Evolutionary conservation across 2,797 vertebrate species (phyloP), one percentile per base, ranked within the genome.

Genomic region (Muscicapa striata): DNA sequence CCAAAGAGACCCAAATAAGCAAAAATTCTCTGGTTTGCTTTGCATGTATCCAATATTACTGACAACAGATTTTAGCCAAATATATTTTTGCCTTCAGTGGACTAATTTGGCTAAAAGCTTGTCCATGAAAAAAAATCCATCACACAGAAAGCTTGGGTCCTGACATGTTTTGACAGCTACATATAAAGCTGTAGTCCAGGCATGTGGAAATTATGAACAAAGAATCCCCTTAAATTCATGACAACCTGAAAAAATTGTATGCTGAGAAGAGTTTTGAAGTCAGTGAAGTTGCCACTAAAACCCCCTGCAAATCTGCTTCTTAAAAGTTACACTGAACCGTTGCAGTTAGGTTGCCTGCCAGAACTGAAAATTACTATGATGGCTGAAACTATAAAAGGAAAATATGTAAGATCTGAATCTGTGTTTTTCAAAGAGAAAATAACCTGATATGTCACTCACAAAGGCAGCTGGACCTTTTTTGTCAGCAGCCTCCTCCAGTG

Each of bases 161-260:
- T 87, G 66, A 52, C 27, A 5, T 46, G 12, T 61, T 92, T 87
- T 85, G 49, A 83, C 75, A 85, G 41, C 30, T 45, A 62, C 45
- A 20, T 83, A 36, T 34, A 52, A 76, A 89, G 19, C 26, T 75
- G 34, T 46, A 48, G 49, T 73, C 68, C 27, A 54, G 24, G 57
- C 34, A 70, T 54, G 46, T 57, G 46, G 68, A 74, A 93, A 91
- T 15, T 45, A 70, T 64, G 72, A 87, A 36, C 15, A 89, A 41
- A 92, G 36, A 86, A 91, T 78, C 80, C 63, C 89, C 57, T 84
- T 77, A 74, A 87, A 81, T 89, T 94, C 73, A 68, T 85, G 84
- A 90, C 87, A 93, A 93, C 80, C 83, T 93, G 87, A 95, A 94
- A 94, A 91, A 89, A 83, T 63, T 80, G 9, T 63, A 77, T 82